These are phyloP conservation scores for Amblyraja radiata DNA, from an alignment of 2,797 vertebrate species.

Conservation along the genomic window DNA sequence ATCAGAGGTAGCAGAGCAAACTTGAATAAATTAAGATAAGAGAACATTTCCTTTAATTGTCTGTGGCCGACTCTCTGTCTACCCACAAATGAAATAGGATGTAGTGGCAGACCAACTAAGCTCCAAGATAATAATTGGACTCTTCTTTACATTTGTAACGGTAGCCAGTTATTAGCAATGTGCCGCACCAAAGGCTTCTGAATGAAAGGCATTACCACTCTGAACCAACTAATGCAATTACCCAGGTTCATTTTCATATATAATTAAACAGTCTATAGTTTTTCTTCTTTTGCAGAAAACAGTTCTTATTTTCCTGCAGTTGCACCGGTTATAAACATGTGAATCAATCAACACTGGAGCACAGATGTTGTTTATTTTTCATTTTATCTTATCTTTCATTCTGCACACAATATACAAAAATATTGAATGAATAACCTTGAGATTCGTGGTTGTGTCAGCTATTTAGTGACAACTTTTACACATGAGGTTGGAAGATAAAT, in stretches of 20 bases:
- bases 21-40: constrained; percentile 2
- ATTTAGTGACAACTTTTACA: not conserved
- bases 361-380: not conserved
- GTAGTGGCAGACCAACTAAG: not conserved
- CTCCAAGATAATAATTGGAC: not conserved
- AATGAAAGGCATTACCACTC: not conserved
- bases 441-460: not conserved
- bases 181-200: not conserved
- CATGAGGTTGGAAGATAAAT: not conserved
- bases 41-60: not conserved
- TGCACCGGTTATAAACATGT: not conserved
- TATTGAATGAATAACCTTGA: not conserved
- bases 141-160: constrained; percentile 28
- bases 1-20: constrained; percentile 6
- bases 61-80: not conserved
- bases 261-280: not conserved
- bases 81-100: constrained; percentile 18
- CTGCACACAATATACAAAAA: not conserved
- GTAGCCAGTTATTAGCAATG: not conserved
- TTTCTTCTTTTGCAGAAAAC: not conserved
- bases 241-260: not conserved
- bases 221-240: not conserved
- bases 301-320: not conserved
- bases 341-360: not conserved
- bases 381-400: not conserved